phyloP scores from a whole-genome alignment of 1,140 invertebrate genomes.

The Leucophenga varia region DNA sequence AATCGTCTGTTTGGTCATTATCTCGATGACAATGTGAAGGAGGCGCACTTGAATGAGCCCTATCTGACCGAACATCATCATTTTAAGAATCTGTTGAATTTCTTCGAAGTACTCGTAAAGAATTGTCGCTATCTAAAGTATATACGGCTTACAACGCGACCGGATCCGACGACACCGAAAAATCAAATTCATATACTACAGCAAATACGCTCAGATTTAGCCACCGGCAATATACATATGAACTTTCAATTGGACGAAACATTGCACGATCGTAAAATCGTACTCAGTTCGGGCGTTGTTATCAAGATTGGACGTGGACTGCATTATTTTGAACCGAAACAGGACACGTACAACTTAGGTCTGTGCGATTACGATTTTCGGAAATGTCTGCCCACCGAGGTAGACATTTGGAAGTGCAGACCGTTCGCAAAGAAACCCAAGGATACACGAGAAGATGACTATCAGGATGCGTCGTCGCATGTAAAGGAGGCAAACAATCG shows the following conservation, averaged over 20 bases:
- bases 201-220: constrained; percentile 32
- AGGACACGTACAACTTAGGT: constrained; percentile 22
- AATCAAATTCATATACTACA: constrained; percentile 30
- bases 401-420: constrained; percentile 43
- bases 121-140: constrained; percentile 44
- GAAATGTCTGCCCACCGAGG: constrained; percentile 36
- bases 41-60: constrained; percentile 42
- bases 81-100: constrained; percentile 35
- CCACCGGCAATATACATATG: constrained; percentile 37
- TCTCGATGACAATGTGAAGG: constrained; percentile 33
- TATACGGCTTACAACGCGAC: constrained; percentile 34
- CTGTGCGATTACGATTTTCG: constrained; percentile 42
- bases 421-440: constrained; percentile 30
- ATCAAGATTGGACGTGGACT: constrained; percentile 36
- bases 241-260: constrained; percentile 38
- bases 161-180: constrained; percentile 21
- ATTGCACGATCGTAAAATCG: constrained; percentile 39
- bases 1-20: constrained; percentile 39
- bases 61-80: constrained; percentile 31
- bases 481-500: not conserved
- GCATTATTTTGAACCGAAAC: constrained; percentile 34
- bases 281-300: constrained; percentile 38
- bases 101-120: constrained; percentile 40
- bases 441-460: constrained; percentile 7
- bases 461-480: not conserved